These are phyloP conservation scores for Patella depressa DNA, from an alignment of 2,888 invertebrate genomes.

Conservation along the genomic window DNA sequence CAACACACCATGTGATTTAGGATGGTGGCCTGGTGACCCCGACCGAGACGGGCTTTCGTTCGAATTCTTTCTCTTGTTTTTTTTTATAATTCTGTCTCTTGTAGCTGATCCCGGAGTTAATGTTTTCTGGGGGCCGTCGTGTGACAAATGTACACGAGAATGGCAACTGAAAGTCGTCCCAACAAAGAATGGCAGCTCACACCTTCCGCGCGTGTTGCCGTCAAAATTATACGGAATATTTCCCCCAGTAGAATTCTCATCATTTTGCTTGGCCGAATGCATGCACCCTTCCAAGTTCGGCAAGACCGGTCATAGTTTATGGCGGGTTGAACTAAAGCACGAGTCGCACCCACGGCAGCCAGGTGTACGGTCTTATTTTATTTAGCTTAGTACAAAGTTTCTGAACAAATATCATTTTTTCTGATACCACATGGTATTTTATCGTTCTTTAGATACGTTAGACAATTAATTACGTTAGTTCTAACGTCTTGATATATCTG, in stretches of 20 bases:
- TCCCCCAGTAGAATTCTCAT: background rate
- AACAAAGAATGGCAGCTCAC: background rate
- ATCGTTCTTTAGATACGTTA: too few species aligned
- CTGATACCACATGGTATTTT: too few species aligned
- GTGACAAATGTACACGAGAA: background rate
- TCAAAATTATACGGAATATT: background rate
- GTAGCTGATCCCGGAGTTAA: background rate
- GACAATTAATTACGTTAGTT: too few species aligned
- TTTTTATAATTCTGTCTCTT: background rate
- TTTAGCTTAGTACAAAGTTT: too few species aligned
- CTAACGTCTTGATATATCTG: too few species aligned
- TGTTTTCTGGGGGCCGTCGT: background rate
- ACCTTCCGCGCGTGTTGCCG: background rate
- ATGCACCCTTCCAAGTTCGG: too few species aligned
- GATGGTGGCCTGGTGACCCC: constrained; percentile 4
- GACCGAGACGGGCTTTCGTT: background rate
- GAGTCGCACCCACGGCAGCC: too few species aligned
- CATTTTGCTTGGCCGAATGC: background rate
- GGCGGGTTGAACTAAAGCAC: too few species aligned
- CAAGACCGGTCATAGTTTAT: too few species aligned
- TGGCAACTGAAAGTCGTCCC: background rate
- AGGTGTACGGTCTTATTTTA: too few species aligned
- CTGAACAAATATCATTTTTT: too few species aligned
- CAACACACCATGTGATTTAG: background rate
- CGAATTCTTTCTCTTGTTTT: background rate